Conservation (phyloP, 2,888 invertebrate species). For the Ophion obscuratus region DNA sequence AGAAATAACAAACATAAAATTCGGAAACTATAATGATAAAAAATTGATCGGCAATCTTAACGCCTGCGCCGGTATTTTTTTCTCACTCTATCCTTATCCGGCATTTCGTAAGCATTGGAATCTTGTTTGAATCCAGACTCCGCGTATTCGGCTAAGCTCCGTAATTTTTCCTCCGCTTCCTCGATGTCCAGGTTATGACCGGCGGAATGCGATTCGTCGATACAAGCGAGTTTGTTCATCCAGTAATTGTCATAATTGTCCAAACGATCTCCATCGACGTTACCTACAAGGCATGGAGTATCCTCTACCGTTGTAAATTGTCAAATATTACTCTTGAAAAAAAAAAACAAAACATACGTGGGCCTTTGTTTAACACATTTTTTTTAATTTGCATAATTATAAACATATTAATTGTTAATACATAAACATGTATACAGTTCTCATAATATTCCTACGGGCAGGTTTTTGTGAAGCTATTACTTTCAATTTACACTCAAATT, state of each 20-base stretch:
- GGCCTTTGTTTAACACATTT: too few species aligned
- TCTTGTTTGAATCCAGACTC: slow-evolving; percentile 4
- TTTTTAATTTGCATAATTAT: too few species aligned
- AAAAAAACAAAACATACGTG: too few species aligned
- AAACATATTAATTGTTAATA: too few species aligned
- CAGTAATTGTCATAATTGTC: slow-evolving; percentile 75
- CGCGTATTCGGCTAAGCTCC: slow-evolving; percentile 66
- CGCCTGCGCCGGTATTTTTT: not conserved
- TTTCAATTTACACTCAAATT: too few species aligned
- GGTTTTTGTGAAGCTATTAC: too few species aligned
- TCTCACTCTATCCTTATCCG: slow-evolving; percentile 5
- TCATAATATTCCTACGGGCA: too few species aligned
- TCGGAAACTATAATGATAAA: not conserved
- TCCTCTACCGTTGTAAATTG: not conserved
- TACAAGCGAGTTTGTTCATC: slow-evolving; percentile 73
- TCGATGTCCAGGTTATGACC: slow-evolving; percentile 69
- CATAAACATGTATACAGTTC: too few species aligned
- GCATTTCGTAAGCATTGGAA: not conserved
- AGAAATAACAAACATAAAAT: not conserved
- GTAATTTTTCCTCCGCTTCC: slow-evolving; percentile 70
- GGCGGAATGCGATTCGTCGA: slow-evolving; percentile 73
- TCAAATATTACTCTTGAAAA: too few species aligned
- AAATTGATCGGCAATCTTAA: not conserved
- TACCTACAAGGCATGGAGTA: slow-evolving; percentile 57
- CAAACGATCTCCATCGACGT: slow-evolving; percentile 68